Conservation (phyloP, 2,113 vertebrate genomes). For the Campylomormyrus tamandua region DNA sequence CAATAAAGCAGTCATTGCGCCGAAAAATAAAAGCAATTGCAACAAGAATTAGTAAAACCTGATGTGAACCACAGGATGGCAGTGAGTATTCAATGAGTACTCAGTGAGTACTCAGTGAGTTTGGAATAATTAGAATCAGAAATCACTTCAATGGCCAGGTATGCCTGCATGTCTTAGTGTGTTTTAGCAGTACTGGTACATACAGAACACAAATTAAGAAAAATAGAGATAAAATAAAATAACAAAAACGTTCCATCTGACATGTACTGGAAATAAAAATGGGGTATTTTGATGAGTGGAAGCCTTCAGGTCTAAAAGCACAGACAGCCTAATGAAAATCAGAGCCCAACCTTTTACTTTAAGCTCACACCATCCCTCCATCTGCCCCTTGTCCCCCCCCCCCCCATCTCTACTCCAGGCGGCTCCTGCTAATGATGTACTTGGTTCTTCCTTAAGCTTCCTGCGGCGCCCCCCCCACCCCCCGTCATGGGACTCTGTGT, state of each 20-base stretch:
- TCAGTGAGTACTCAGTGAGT: neutral
- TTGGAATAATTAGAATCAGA: neutral
- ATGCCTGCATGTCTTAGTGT: neutral
- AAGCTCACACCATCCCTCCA: neutral
- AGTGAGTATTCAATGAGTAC: neutral
- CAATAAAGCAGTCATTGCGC: neutral
- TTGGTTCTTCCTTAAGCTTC: neutral
- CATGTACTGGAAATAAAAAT: neutral
- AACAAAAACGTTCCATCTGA: neutral
- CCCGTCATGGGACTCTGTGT: neutral
- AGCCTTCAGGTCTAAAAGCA: neutral
- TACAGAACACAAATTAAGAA: neutral
- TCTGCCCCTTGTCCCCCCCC: neutral
- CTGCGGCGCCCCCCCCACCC: neutral
- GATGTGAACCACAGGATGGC: neutral
- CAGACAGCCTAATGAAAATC: neutral
- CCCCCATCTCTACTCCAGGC: neutral
- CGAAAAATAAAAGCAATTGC: neutral
- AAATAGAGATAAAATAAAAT: neutral
- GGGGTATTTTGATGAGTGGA: neutral
- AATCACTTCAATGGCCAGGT: neutral
- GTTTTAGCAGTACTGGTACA: neutral
- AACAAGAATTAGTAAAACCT: neutral
- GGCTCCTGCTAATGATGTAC: neutral
- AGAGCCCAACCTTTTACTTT: neutral